Base-by-base conservation (phyloP, 64 coral and sea anemone species). In the Orbicella faveolata region DNA sequence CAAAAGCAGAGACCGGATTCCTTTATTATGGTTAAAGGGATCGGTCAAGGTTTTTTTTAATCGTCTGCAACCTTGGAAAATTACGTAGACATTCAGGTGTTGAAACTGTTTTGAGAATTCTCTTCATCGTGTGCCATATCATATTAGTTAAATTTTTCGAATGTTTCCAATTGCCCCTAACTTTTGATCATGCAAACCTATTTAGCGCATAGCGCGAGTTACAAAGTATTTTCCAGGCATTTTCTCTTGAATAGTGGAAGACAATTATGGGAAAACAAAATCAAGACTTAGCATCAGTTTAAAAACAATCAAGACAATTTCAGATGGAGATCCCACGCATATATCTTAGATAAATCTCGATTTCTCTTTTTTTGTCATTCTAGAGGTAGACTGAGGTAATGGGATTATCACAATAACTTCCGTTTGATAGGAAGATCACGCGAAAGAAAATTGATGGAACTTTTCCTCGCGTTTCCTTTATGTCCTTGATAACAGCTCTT, bases 401-500 rank as follows among this genome's bases (percentile, higher is more conserved):
- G 82, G 82, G 82, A 85, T 85, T 85, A 85, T 3, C 17, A 1
- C 75, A 17, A 85, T 23, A 25, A 52, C 35, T 85, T 85, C 82
- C 82, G 82, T 67, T 70, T 52, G 82, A 85, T 85, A 85, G 37
- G 48, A 72, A 33, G 52, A 63, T 85, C 82, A 85, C 82, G 82
- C 82, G 82, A 85, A 25, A 30, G 34, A 66, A 72, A 52, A 70
- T 72, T 30, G 19, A 30, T 33, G 39, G 82, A 52, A 68, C 36
- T 67, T 3, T 8, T 73, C 52, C 21, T 26, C 37, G 26, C 13
- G 82, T 20, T 15, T n/a, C 13, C 1, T 21, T 3, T 72, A 53
- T 21, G 20, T 8, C 21, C 39, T 10, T 72, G 52, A 72, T 9
- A 85, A 20, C 61, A 83, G 13, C 20, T 52, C 37, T 51, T n/a